phyloP scores from a whole-genome alignment of 2,113 vertebrate genomes.

The Chloebia gouldiae region DNA sequence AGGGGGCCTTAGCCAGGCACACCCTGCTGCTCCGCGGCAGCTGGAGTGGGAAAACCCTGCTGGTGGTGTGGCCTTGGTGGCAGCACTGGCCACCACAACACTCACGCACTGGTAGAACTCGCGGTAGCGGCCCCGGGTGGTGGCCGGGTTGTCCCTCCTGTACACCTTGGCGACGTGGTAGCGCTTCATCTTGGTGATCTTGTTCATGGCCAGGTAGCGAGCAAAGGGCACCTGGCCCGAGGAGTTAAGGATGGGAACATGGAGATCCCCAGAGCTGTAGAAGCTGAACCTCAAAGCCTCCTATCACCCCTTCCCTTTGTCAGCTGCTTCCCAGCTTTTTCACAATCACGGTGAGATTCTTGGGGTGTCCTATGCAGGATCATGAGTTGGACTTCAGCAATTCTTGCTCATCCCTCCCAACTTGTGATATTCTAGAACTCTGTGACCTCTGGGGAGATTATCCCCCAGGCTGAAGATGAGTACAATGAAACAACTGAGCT shows the following conservation, averaged over 20 bases:
- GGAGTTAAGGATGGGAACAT: slow-evolving; percentile 65
- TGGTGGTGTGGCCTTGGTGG: fast-evolving
- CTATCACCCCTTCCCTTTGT: fast-evolving
- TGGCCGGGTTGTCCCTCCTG: slow-evolving; percentile 93
- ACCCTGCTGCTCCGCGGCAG: background rate
- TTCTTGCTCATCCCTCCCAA: background rate
- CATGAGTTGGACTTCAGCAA: fast-evolving
- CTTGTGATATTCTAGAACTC: background rate
- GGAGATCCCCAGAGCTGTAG: background rate
- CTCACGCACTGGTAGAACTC: slow-evolving; percentile 98
- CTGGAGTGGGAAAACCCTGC: fast-evolving
- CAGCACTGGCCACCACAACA: background rate
- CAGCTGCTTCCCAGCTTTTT: background rate
- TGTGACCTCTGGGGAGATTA: background rate
- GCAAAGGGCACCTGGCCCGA: slow-evolving; percentile 90
- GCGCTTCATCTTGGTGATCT: slow-evolving; percentile 92
- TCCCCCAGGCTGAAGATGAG: background rate
- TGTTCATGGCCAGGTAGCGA: slow-evolving; percentile 95
- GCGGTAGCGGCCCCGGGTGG: slow-evolving; percentile 86
- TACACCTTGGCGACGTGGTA: slow-evolving; percentile 97
- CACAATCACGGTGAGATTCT: background rate
- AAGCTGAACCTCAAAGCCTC: background rate
- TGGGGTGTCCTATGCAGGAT: background rate
- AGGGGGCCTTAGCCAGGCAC: background rate
- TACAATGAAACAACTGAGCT: background rate